Evolutionary conservation across 1,140 invertebrate genomes (phyloP), one percentile per base, ranked within the genome.

Genomic region (Eriocheir sinensis): DNA sequence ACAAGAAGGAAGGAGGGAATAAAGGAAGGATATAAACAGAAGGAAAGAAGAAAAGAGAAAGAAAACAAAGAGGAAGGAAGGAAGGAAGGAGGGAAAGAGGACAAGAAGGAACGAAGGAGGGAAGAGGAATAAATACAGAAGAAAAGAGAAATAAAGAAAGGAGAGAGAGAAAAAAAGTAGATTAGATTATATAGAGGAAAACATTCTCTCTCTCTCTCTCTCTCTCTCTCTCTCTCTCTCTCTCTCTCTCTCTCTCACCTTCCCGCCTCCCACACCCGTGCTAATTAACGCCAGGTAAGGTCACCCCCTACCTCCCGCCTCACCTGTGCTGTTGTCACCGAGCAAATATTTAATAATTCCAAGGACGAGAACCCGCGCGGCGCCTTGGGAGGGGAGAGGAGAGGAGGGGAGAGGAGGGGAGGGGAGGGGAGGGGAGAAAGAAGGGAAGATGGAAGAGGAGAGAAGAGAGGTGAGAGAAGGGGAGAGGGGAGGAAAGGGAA

Each of bases 161-260:
- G 6, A 83, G 36, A 83, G n/a, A 83, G 36, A 83, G 36, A 83
- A 83, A 83, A 83, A 12, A 9, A 30, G n/a, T 30, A 30, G 81
- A 83, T 9, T n/a, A 34, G n/a, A 83, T 8, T 9, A n/a, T 27
- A n/a, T 27, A 83, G n/a, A 8, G 81, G 36, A 6, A n/a, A 6
- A 83, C 12, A 15, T 72, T 72, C 60, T 72, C n/a, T 72, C 60
- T 15, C n/a, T 72, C 60, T 72, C 60, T 72, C 60, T 72, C 60
- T 72, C 60, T 72, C 60, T 72, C 60, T 72, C 60, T 72, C 60
- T 72, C 60, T 72, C 60, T 72, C 60, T 72, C 60, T 72, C 60
- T 72, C 80, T 15, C 15, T 48, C 4, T 48, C 48, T 3, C 48
- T 53, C 48, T 21, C 9, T 12, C 36, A 12, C 1, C 80, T n/a